Evolutionary conservation across 2,888 invertebrate species (phyloP), one percentile per base, ranked within the genome.

Genomic region (Athetis lepigone): DNA sequence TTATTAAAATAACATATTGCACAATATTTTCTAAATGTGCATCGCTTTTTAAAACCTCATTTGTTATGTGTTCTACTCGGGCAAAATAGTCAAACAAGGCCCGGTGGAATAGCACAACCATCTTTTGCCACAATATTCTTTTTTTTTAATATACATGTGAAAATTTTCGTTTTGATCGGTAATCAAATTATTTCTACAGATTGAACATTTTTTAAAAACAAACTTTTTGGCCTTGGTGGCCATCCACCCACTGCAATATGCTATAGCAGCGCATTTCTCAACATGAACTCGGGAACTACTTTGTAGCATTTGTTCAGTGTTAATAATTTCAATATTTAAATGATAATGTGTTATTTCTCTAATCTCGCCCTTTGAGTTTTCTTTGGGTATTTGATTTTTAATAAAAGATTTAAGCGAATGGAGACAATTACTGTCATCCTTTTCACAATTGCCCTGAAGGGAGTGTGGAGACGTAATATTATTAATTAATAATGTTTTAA

Each of bases 171-270:
- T 51, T 25, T 51, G 7, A 13, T 16, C 13, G 18, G 5, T 1
- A 1, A 39, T 39, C 5, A 18, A 40, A 19, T 40, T 19, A 4
- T 18, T 27, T 39, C 8, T 2, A 47, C 36, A 49, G 8, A 33
- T 49, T 21, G 19, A 33, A 9, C 33, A 36, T n/a, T 33, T 21
- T 21, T n/a, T 36, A 0, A n/a, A 49, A n/a, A 36, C 11, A 36
- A 6, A 16, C 11, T 25, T 25, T 51, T 39, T 25, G 1, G 18
- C 18, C 9, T 25, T 51, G 11, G 37, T 51, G 11, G 37, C 37
- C 18, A 51, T 51, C 50, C 50, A 37, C 36, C 36, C 50, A 37
- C 50, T 37, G 7, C 50, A 50, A 50, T 37, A 51, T 37, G 37
- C 4, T 51, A 51, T 21, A n/a, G 33, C 33, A 2, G 49, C 25